A percentile compares a stretch with the other conserved stretches of the same genome.
These are phyloP conservation scores for Maccullochella peelii DNA, from an alignment of 2,113 vertebrate species.

Conservation along the genomic window DNA sequence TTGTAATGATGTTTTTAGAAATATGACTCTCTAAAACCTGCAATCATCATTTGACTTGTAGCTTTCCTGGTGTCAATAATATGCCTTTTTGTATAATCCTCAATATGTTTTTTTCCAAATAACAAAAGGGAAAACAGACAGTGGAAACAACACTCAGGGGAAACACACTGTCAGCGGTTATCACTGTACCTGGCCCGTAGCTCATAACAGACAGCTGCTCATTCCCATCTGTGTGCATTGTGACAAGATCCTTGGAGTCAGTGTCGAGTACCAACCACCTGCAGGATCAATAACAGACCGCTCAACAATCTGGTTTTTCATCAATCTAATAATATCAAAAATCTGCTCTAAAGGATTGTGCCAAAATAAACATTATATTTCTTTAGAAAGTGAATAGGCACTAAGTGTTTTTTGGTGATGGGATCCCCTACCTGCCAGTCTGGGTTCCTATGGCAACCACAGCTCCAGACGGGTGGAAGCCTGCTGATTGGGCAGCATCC, in stretches of 20 bases:
- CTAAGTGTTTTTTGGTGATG: neutral
- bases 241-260: slow-evolving; percentile 96
- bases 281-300: slow-evolving; percentile 57
- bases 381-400: neutral
- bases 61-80: neutral
- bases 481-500: slow-evolving; percentile 96
- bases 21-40: neutral
- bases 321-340: neutral
- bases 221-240: slow-evolving; percentile 97
- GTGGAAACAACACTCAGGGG: neutral
- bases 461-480: slow-evolving; percentile 94
- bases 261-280: slow-evolving; percentile 99
- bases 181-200: slow-evolving; percentile 91
- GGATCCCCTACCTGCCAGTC: slow-evolving; percentile 89
- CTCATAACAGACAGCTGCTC: slow-evolving; percentile 97
- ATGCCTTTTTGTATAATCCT: neutral
- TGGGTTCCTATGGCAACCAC: slow-evolving; percentile 96
- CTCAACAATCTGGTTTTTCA: neutral
- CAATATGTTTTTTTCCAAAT: neutral
- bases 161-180: neutral
- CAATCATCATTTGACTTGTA: neutral
- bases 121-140: neutral
- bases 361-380: neutral
- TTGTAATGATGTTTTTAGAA: neutral
- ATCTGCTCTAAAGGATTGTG: neutral